phyloP scores from a whole-genome alignment of 2,888 invertebrate genomes.

The Drosophila suboccidentalis region DNA sequence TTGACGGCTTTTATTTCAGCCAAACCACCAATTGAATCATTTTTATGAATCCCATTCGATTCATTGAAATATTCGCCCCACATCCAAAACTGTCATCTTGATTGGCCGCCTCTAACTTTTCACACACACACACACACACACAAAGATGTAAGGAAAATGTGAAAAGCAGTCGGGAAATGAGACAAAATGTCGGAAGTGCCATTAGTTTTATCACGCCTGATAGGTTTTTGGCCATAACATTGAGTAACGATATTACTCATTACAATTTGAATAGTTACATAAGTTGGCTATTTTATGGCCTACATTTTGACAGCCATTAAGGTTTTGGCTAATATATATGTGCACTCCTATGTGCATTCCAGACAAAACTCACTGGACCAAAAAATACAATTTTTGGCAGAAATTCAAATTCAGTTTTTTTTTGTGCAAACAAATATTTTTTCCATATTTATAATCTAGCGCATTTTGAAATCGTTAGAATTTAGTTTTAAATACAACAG shows the following conservation, averaged over 20 bases:
- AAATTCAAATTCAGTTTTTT: too few relatives aligned
- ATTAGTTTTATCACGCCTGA: constrained; percentile 35
- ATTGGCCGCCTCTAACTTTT: constrained; percentile 61
- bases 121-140: constrained; percentile 10
- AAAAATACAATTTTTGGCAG: too few relatives aligned
- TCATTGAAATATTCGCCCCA: constrained; percentile 72
- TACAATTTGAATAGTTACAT: constrained; percentile 7
- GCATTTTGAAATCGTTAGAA: too few relatives aligned
- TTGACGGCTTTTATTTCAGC: constrained; percentile 71
- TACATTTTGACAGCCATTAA: not conserved
- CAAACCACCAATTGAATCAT: constrained; percentile 79
- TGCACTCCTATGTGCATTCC: too few relatives aligned
- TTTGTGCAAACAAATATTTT: too few relatives aligned
- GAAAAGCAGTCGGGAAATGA: constrained; percentile 1
- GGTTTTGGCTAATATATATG: not conserved
- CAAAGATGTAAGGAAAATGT: not conserved
- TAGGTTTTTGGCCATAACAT: constrained; percentile 18
- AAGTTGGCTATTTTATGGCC: constrained; percentile 2
- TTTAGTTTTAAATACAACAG: too few relatives aligned
- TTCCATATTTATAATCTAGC: too few relatives aligned
- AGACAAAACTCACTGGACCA: too few relatives aligned
- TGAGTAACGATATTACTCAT: constrained; percentile 24
- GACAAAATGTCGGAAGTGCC: constrained; percentile 22
- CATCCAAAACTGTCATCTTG: constrained; percentile 66
- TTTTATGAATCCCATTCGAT: constrained; percentile 74